Base-by-base conservation (phyloP, 92 coral and sea anemone genomes). In the Epizoanthus rinbou region DNA sequence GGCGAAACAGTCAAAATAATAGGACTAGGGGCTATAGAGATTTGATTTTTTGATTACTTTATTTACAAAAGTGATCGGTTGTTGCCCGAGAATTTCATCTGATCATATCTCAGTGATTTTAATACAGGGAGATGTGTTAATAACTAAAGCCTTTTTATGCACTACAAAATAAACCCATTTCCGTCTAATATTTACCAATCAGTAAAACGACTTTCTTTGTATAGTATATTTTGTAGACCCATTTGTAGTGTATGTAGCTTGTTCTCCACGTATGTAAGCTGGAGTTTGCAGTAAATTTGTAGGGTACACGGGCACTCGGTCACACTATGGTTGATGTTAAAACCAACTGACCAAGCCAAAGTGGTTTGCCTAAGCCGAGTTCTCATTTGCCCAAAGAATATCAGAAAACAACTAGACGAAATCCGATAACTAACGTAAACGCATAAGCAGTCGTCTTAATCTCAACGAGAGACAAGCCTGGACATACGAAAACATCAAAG, bases 31-130 rank as follows among this genome's bases (percentile, higher is more conserved):
- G 57, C 47, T 78, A 57, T 59, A 41, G 17, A 78, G 58, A 43
- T 78, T 62, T 39, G 69, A 39, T 41, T n/a, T 37, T 14, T 39
- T 78, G 69, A 43, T 60, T 18, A 39, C 41, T 59, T 62, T 43
- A 62, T 60, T 59, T 59, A 78, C 70, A 37, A 78, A 54, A 19
- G 58, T 21, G 31, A 60, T 60, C 60, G 70, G 41, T 56, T 78
- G 69, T 78, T 69, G 56, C 39, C 43, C 57, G 60, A 78, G 57
- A 76, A 76, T 22, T 59, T 76, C 69, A 59, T 76, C 69, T 60
- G 81, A 78, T 78, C 72, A 63, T 62, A 78, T 59, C 82, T 78
- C 71, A 60, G 64, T 78, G 82, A 78, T 78, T 78, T 78, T 22
- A 43, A 62, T 60, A 41, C 71, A 78, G 57, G 82, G 69, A 76